Evolutionary conservation across 2,797 vertebrate genomes (phyloP).

Genomic region (Denticeps clupeoides): DNA sequence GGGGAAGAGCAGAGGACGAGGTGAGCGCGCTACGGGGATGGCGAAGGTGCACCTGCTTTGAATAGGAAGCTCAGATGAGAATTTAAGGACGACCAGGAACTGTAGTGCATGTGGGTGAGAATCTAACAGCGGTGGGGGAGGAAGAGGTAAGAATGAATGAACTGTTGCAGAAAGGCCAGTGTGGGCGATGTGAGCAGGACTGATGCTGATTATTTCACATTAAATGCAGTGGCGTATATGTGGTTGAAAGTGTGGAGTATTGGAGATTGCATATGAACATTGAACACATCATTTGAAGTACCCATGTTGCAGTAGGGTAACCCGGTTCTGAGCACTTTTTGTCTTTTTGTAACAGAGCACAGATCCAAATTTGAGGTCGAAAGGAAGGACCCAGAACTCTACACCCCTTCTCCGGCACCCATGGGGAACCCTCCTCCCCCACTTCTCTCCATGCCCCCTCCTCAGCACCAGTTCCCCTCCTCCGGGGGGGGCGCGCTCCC

Average conservation of each 20-base stretch:
- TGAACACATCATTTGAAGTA: too few relatives aligned
- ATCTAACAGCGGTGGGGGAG: too few relatives aligned
- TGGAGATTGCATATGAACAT: too few relatives aligned
- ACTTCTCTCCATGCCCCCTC: slow-evolving; percentile 43
- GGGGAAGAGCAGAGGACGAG: slow-evolving; percentile 69
- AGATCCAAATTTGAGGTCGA: slow-evolving; percentile 91
- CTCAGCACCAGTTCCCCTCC: slow-evolving; percentile 48
- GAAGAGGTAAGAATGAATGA: too few relatives aligned
- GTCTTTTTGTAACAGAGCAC: slow-evolving; percentile 60
- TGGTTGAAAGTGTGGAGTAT: too few relatives aligned
- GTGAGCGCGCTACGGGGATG: slow-evolving; percentile 52
- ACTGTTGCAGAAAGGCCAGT: too few relatives aligned
- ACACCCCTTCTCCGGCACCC: slow-evolving; percentile 58
- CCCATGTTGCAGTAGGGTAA: too few relatives aligned
- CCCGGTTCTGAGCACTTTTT: not conserved
- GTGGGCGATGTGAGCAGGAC: too few relatives aligned
- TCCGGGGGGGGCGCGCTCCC: slow-evolving; percentile 67
- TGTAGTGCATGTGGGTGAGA: not conserved
- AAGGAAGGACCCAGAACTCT: slow-evolving; percentile 76
- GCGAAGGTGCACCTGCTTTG: too few relatives aligned
- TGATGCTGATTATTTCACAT: too few relatives aligned
- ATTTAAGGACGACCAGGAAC: slow-evolving; percentile 55
- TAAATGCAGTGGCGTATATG: too few relatives aligned
- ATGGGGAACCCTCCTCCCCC: slow-evolving; percentile 51
- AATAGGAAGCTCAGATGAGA: slow-evolving; percentile 67